Base-by-base conservation (phyloP, 1,140 invertebrate species). In the Himalopsyche phryganea region DNA sequence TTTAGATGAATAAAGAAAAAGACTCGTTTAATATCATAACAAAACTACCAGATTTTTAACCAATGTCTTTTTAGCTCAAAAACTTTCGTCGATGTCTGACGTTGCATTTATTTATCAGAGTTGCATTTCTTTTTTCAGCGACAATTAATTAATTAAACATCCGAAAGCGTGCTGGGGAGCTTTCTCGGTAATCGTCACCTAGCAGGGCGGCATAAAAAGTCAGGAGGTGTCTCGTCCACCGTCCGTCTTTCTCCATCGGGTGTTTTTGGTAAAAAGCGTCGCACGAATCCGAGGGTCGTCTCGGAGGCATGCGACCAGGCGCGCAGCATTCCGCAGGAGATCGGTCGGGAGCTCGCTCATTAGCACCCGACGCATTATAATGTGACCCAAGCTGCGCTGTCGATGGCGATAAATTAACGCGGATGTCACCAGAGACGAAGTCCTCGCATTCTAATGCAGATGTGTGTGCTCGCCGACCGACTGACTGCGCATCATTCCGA, bases 391-490 rank as follows among this genome's bases (percentile, higher is more conserved):
- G 50, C 17, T 56, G 54, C 41, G 50, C 50, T 48, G 58, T 23
- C 46, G 61, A 59, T 63, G 53, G 51, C 42, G 47, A 60, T 63
- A 63, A 63, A 63, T 63, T 63, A 63, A 50, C 60, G 50, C 48
- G 32, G 42, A 49, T 50, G 60, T 61, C 60, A 54, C 60, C 51
- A 45, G 46, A 32, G 41, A 51, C 56, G 56, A 46, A 59, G 57
- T 52, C 28, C 42, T 42, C 51, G 33, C 42, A 60, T 60, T 60
- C 57, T 51, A 46, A 48, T 51, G 56, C 56, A 41, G 48, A 50
- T 51, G 32, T 28, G 13, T 51, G 32, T 28, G 13, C 35, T 10
- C 15, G 11, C n/a, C 38, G 11, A 15, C n/a, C n/a, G 38, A 4
- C n/a, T 4, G 11, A 3, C n/a, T n/a, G n/a, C 15, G 4, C 4